Evolutionary conservation across 2,113 vertebrate genomes (phyloP).

Genomic region (Plecotus auritus): DNA sequence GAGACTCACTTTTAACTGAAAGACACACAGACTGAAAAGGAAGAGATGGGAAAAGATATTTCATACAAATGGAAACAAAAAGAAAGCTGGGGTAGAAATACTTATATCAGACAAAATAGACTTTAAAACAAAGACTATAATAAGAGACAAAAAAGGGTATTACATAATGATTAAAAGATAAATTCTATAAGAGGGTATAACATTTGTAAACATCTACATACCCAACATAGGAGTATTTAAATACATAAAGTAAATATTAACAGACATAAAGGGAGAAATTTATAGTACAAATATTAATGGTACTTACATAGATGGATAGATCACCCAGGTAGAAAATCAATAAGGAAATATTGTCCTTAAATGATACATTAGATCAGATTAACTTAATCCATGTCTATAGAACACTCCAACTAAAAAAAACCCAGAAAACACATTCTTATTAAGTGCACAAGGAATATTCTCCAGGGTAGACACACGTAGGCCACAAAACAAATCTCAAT

Average conservation of each 20-base stretch:
- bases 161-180: neutral
- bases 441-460: neutral
- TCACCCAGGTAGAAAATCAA: neutral
- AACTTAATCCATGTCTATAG: neutral
- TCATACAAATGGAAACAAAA: neutral
- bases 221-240: neutral
- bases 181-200: neutral
- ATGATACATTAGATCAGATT: neutral
- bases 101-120: neutral
- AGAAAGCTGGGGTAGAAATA: neutral
- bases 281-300: neutral
- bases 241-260: neutral
- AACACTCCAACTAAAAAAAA: neutral
- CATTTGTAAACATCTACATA: neutral
- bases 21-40: neutral
- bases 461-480: neutral
- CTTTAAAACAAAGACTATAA: neutral
- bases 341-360: neutral
- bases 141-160: neutral
- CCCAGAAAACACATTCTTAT: neutral
- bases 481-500: neutral
- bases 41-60: neutral
- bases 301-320: neutral
- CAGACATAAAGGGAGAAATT: neutral
- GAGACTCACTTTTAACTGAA: neutral